Evolutionary conservation across 2,113 vertebrate genomes (phyloP), one percentile per base, ranked within the genome.

Genomic region (Puntigrus tetrazona): DNA sequence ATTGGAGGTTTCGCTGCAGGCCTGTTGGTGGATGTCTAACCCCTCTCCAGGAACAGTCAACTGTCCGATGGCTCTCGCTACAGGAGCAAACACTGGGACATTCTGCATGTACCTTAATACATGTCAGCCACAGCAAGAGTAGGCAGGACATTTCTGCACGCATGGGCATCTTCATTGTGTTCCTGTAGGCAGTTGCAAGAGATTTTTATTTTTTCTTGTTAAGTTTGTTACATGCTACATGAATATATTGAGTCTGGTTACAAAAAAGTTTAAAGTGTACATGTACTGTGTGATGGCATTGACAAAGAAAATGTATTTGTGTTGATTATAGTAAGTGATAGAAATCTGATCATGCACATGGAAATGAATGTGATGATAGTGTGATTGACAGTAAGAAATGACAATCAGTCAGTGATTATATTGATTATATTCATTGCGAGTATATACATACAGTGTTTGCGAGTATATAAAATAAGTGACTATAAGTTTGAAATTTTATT

Each of bases 41-140:
- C 88, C 95, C 96, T 89, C 92, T 95, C 91, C 94, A 93, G 61
- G 97, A 98, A 89, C 98, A 99, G 94, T 99, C 97, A 70, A 96
- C 96, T 83, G 95, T 95, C 91, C 97, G 95, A 92, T 97, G 93
- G 77, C 94, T 96, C 88, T 93, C 93, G 89, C 93, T 95, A 92
- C 97, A 99, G 70, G 91, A 92, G 91, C 98, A 99, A 87, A 86
- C 86, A 79, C 93, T 88, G 87, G 98, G 98, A 88, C 97, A 99
- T 90, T 93, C 90, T 41, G 95, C 94, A 38, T 92, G 90, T 89
- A 89, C 89, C 5, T 84, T 88, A 88, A 91, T 90, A 47, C 91
- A 91, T 88, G 94, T 87, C 87, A 95, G 92, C 89, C 96, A 92
- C 88, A 96, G 89, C 34, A 95, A 83, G 72, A 97, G 93, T 85